Base-by-base conservation (phyloP, 1,140 invertebrate genomes). In the Hylyphantes graminicola region DNA sequence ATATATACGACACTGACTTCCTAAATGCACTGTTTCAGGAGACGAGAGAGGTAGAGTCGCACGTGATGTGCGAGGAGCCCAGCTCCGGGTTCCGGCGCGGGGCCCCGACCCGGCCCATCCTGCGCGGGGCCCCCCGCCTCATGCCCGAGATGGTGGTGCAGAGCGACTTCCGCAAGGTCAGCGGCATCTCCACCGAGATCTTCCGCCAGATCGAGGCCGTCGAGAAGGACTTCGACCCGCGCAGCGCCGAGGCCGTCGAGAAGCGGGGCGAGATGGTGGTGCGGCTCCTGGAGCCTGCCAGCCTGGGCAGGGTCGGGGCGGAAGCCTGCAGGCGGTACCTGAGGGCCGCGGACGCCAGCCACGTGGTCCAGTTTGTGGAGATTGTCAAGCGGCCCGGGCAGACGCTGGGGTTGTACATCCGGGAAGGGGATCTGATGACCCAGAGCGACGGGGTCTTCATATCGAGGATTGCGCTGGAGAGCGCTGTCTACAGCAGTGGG, bases 301-400 rank as follows among this genome's bases (percentile, higher is more conserved):
- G 92, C 94, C 93, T 97, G 89, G 95, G 95, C 85, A 92, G 94
- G 86, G 93, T 94, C 76, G 95, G 95, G 70, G 92, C 93, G 74
- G 95, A 96, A 87, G 94, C 84, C 8, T 73, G 86, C 48, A 70
- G 86, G 54, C 78, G 86, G 12, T 87, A 86, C 72, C 19, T 85
- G 7, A 53, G 75, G 2, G 59, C 54, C 11, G 85, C 87, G 10
- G 87, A 86, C 19, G 77, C 82, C 7, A 65, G 73, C 17, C 77
- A 85, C 74, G 88, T 94, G 87, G 94, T 97, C 68, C 94, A 98
- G 90, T 95, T 99, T 88, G 97, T 99, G 85, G 98, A 99, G 91
- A 99, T 99, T 88, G 97, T 99, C 79, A 99, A 99, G 91, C 93
- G 98, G 87, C 98, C 98, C 2, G 98, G 98, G 35, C 98, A 99